Evolutionary conservation across 2,888 invertebrate genomes (phyloP).

Genomic region (Chloromyia formosa): DNA sequence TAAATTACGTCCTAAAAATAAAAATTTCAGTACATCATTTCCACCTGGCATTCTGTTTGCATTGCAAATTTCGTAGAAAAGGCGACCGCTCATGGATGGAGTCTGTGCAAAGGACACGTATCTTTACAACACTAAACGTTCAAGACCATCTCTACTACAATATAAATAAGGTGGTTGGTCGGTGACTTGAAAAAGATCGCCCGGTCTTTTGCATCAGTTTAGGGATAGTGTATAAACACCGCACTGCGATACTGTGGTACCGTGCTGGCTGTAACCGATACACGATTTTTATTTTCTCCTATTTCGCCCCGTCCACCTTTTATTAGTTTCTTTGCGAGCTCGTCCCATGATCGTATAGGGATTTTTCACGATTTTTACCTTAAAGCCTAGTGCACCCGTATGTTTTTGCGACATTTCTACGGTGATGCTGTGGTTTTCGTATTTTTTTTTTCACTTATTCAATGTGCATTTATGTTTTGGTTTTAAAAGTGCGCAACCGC

Average conservation of each 20-base stretch:
- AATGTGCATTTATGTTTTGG: constrained; percentile 42
- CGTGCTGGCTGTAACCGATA: constrained; percentile 40
- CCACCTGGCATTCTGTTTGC: neutral
- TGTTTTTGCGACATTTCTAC: constrained; percentile 47
- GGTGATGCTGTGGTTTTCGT: constrained; percentile 39
- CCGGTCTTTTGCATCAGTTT: constrained; percentile 48
- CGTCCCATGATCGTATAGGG: constrained; percentile 15
- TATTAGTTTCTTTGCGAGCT: constrained; percentile 39
- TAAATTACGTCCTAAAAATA: neutral
- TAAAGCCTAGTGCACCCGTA: constrained; percentile 48
- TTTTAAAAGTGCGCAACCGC: constrained; percentile 40
- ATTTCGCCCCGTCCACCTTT: constrained; percentile 24
- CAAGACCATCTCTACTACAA: constrained; percentile 24
- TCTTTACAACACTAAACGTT: constrained; percentile 11
- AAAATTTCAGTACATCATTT: neutral
- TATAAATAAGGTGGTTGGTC: constrained; percentile 38
- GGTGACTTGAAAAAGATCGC: constrained; percentile 49
- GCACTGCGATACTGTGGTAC: constrained; percentile 23
- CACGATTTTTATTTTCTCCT: constrained; percentile 24
- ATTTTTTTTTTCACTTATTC: neutral
- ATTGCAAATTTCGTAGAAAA: constrained; percentile 7
- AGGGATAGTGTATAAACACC: constrained; percentile 20
- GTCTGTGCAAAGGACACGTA: neutral
- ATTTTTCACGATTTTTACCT: constrained; percentile 48
- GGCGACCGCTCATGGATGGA: constrained; percentile 11